Conservation (phyloP, 2,797 vertebrate genomes). For the Pangasius djambal region DNA sequence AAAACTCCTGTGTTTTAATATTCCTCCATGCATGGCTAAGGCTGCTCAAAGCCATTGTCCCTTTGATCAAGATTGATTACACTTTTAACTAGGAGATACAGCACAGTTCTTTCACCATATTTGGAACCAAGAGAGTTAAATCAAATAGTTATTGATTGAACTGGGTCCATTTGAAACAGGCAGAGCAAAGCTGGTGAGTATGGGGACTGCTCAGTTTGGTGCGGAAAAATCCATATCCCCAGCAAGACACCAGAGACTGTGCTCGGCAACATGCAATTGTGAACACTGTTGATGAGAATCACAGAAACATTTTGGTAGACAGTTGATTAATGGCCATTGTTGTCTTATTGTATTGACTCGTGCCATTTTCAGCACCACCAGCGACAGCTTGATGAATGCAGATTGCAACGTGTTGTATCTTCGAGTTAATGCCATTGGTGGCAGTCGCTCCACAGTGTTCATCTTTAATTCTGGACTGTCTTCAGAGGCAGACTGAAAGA, state of each 20-base stretch:
- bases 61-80: conserved; percentile 40
- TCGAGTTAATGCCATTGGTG: conserved; percentile 49
- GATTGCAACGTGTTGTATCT: conserved; percentile 38
- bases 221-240: conserved; percentile 69
- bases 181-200: conserved; percentile 42
- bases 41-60: conserved; percentile 35
- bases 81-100: conserved; percentile 28
- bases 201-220: conserved; percentile 62
- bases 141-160: conserved; percentile 73
- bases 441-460: neutral
- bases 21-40: neutral
- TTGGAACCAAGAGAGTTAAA: conserved; percentile 62
- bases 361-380: conserved; percentile 60
- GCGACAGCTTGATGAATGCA: conserved; percentile 57
- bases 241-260: conserved; percentile 44
- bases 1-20: neutral
- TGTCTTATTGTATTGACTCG: conserved; percentile 67
- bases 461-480: conserved; percentile 45
- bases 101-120: conserved; percentile 51
- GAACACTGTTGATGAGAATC: conserved; percentile 20
- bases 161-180: conserved; percentile 64
- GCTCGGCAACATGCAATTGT: conserved; percentile 62
- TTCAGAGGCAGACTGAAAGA: conserved; percentile 41
- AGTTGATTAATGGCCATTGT: conserved; percentile 71
- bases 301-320: conserved; percentile 64